These are phyloP conservation scores for Cryptocheilus praepositus DNA, from an alignment of 2,888 invertebrate genomes.

Conservation along the genomic window DNA sequence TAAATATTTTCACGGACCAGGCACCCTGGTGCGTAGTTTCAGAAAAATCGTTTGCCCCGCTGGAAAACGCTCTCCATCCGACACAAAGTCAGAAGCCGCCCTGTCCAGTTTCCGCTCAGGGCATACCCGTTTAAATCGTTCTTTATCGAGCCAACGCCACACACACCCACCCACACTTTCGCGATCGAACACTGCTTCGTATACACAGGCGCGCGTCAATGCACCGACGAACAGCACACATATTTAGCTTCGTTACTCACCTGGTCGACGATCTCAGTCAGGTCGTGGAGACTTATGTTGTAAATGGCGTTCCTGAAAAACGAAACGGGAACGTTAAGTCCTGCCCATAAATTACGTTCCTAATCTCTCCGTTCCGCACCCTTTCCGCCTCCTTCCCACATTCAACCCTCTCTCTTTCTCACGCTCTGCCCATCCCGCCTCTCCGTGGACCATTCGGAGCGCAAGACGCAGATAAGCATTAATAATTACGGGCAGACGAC, in stretches of 20 bases:
- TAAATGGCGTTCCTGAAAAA: conserved; percentile 89
- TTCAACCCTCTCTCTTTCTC: background rate
- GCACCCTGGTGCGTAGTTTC: too few species aligned
- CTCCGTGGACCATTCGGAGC: background rate
- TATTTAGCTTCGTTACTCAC: conserved; percentile 73
- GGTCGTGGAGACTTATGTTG: conserved; percentile 91
- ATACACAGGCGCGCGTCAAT: background rate
- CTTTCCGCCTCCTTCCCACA: background rate
- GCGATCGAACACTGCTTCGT: too few species aligned
- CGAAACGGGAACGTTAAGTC: conserved; percentile 50
- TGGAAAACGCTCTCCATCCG: conserved; percentile 11
- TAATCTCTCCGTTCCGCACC: conserved; percentile 42
- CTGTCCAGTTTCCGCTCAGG: conserved; percentile 25
- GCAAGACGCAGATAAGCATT: background rate
- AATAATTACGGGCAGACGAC: conserved; percentile 3
- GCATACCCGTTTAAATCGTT: conserved; percentile 31
- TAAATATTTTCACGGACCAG: too few species aligned
- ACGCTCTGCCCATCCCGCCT: background rate
- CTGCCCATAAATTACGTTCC: conserved; percentile 43
- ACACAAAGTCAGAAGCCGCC: conserved; percentile 49
- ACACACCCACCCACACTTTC: too few species aligned
- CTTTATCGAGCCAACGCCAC: conserved; percentile 25
- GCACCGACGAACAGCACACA: background rate
- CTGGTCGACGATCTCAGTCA: conserved; percentile 85
- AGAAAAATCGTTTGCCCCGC: background rate